Percentiles rank a stretch among this genome's conserved stretches.
Conservation (phyloP, 2,888 invertebrate genomes). For the Corbicula japonica region DNA sequence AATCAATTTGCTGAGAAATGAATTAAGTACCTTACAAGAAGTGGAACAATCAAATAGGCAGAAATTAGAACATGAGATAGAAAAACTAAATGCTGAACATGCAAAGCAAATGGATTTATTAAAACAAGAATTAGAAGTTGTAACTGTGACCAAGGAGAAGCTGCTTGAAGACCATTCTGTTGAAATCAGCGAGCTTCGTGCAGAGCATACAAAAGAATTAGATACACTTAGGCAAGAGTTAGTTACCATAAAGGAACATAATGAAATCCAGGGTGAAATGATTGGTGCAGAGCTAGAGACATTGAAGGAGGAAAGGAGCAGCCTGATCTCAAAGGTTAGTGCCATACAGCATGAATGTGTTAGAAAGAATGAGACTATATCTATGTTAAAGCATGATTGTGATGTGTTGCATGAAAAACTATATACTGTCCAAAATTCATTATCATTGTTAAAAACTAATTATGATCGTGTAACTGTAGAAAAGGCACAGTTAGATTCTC, state of each 20-base stretch:
- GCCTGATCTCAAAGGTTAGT: slow-evolving; percentile 68
- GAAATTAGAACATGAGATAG: neutral
- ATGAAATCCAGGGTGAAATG: slow-evolving; percentile 5
- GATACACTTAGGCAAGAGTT: slow-evolving; percentile 33
- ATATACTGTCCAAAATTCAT: slow-evolving; percentile 43
- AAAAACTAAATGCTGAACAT: neutral
- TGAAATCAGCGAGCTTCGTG: slow-evolving; percentile 4
- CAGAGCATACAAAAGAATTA: slow-evolving; percentile 23
- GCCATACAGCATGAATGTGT: slow-evolving; percentile 67
- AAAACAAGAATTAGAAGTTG: too few species aligned
- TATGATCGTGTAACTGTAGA: slow-evolving; percentile 36
- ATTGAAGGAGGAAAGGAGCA: slow-evolving; percentile 29
- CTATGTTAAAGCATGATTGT: slow-evolving; percentile 54
- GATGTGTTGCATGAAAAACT: slow-evolving; percentile 53
- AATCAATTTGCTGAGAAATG: neutral
- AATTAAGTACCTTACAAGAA: too few species aligned
- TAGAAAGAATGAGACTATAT: slow-evolving; percentile 51
- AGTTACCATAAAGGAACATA: slow-evolving; percentile 21
- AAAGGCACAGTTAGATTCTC: slow-evolving; percentile 36
- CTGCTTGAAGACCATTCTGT: slow-evolving; percentile 12
- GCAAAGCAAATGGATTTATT: neutral
- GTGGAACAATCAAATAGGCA: too few species aligned
- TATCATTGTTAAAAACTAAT: slow-evolving; percentile 32
- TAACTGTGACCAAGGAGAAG: slow-evolving; percentile 17
- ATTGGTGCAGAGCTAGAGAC: slow-evolving; percentile 6